Evolutionary conservation across 2,113 vertebrate genomes (phyloP), one percentile per base, ranked within the genome.

Genomic region (Pangasianodon gigas): DNA sequence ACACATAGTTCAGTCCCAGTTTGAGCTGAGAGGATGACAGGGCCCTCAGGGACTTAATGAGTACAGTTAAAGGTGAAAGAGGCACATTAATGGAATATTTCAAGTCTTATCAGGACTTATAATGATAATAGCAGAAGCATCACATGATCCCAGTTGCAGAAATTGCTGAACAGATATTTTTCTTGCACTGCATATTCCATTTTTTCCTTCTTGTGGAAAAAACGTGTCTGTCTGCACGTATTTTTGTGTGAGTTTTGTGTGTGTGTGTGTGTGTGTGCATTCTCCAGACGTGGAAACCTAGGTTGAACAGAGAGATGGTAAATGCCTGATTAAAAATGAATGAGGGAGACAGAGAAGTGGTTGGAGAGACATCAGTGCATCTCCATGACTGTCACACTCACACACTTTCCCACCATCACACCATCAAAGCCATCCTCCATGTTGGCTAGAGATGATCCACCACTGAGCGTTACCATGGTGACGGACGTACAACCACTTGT

Each of bases 261-360:
- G 82, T 67, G 74, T 89, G 84, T 56, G 75, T 24, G 37, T n/a
- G 69, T 46, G 60, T 32, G 32, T 58, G 18, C 62, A 37, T 90
- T 79, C 82, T 71, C 90, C 67, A 77, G 8, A 62, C 52, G 16
- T 48, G 46, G 80, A 62, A 86, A n/a, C n/a, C 29, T 56, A 87
- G 48, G 13, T 26, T 51, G 44, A 90, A 87, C 86, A 84, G 56
- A 75, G 85, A 77, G 80, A 58, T 87, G 62, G 77, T 74, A 87
- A 81, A 87, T 87, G 77, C 77, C n/a, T 77, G 62, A 54, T 88
- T 84, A 90, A 84, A 62, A 90, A 90, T 88, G 69, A 84, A 90
- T 83, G 52, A 90, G 44, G 29, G n/a, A 75, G 67, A 88, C 62
- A n/a, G 24, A 83, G 13, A 86, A 44, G 13, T 19, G 11, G 62